Conservation (phyloP, 1,140 invertebrate species). For the Phocides pigmalion region DNA sequence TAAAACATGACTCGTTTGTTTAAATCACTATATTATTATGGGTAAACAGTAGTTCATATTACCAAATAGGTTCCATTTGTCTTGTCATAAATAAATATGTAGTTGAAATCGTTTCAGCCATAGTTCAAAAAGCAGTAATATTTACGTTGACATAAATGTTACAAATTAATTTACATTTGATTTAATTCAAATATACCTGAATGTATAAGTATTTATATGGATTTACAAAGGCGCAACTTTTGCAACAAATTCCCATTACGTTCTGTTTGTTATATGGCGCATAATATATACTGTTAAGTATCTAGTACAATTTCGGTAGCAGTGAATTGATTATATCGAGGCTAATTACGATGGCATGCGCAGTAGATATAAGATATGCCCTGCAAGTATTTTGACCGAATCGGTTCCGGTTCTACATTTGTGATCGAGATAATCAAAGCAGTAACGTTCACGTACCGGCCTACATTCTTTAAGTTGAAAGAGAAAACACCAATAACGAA, state of each 20-base stretch:
- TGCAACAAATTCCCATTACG: neutral
- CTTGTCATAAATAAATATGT: no score
- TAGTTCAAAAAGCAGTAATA: no score
- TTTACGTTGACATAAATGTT: no score
- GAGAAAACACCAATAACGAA: conserved; percentile 61
- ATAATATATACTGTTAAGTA: neutral
- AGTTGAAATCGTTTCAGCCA: no score
- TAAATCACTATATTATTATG: no score
- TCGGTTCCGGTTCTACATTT: conserved; percentile 51
- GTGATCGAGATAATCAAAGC: conserved; percentile 61
- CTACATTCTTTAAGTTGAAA: conserved; percentile 64
- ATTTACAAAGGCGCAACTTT: no score
- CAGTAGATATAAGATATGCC: conserved; percentile 18
- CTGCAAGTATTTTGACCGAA: conserved; percentile 36
- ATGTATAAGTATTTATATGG: no score
- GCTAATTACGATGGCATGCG: neutral
- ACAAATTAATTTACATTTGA: no score
- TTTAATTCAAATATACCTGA: no score
- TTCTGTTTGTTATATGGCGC: neutral
- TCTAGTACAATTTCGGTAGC: neutral
- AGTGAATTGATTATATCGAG: conserved; percentile 11
- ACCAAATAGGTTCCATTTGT: no score
- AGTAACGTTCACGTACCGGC: conserved; percentile 66
- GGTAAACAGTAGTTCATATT: no score
- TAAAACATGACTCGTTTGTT: no score